Evolutionary conservation across 2,888 invertebrate species (phyloP), one percentile per base, ranked within the genome.

Genomic region (Ashinkailepas kermadecensis): DNA sequence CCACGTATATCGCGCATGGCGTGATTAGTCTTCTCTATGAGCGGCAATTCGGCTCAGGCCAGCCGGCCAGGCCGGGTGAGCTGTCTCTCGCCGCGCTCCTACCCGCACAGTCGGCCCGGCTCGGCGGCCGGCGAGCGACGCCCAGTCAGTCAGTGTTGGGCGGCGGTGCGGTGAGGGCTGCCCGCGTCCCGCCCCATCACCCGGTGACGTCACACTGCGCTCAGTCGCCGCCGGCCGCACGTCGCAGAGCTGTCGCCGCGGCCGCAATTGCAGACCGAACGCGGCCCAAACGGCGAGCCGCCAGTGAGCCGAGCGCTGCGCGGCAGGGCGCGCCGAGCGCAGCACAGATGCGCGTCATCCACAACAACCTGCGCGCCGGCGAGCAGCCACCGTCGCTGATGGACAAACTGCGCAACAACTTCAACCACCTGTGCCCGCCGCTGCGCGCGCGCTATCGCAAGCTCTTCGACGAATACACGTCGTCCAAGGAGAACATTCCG

Each of bases 401-500:
- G 78, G 78, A 78, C 23, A n/a, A 25, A 15, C 58, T 78, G 58
- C 57, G 78, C 57, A 78, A 78, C 78, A 78, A 78, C 25, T 23
- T 78, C 58, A 78, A 78, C 23, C 78, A 78, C 23, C 58, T 78
- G 12, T 78, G 78, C 23, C 78, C 78, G 58, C 57, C 58, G 78
- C 78, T 78, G 23, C 78, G 78, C n/a, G 57, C 78, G n/a, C 78
- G 78, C 58, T 78, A 78, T 13, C 78, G 78, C 78, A 78, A 78
- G 13, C 23, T 78, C 58, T 56, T 78, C 8, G 58, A 78, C 25
- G 78, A 78, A 23, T 78, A 58, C 58, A 23, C 78, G 15, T 78
- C 57, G 23, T 78, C 78, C 13, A 78, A 78, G 58, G 74, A 74
- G 54, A 88, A 88, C 86, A 88, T 89, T 85, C 88, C 89, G 87